These are phyloP conservation scores for Metridium senile DNA, from an alignment of 92 coral and sea anemone species.

Conservation along the genomic window DNA sequence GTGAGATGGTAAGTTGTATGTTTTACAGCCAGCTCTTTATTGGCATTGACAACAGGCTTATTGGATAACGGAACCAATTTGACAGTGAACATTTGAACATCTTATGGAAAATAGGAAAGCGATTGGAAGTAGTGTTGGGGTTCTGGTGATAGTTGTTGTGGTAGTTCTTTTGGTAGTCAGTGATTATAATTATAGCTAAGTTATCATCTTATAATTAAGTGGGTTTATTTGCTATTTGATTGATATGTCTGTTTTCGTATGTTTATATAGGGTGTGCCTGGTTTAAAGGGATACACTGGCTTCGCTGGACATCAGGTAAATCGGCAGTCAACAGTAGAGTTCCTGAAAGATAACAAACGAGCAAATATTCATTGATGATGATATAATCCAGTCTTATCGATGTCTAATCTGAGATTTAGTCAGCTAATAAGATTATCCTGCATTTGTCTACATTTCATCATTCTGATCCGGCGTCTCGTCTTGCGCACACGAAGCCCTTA, in stretches of 20 bases:
- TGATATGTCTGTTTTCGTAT: background rate
- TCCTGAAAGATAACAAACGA: no score
- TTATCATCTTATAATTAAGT: no score
- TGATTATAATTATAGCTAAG: background rate
- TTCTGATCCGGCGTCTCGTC: no score
- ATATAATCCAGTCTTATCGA: background rate
- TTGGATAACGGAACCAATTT: background rate
- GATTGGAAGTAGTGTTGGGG: no score
- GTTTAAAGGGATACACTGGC: slow-evolving; percentile 67
- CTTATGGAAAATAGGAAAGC: no score
- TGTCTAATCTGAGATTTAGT: background rate
- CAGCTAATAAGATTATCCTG: background rate
- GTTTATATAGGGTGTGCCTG: slow-evolving; percentile 57
- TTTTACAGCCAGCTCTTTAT: slow-evolving; percentile 35
- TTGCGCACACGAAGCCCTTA: background rate
- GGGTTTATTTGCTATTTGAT: background rate
- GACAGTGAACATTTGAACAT: no score
- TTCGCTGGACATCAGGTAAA: slow-evolving; percentile 69
- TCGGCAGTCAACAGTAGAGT: no score
- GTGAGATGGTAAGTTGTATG: slow-evolving; percentile 57
- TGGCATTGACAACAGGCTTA: no score
- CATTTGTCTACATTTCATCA: no score
- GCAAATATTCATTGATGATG: no score
- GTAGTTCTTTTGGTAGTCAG: background rate
- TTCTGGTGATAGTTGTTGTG: slow-evolving; percentile 16